Conservation (phyloP, 1,140 invertebrate genomes). For the Formica exsecta region DNA sequence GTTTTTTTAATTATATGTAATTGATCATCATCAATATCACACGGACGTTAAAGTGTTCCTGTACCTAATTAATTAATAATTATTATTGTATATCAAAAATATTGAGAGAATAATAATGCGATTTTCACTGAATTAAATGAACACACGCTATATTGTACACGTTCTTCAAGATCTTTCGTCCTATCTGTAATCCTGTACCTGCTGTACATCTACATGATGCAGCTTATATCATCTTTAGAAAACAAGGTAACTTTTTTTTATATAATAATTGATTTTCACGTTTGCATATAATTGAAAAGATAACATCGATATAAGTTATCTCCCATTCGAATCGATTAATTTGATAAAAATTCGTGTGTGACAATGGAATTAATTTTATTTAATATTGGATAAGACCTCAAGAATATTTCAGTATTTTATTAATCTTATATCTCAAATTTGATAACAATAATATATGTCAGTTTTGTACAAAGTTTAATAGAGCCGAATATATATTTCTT, state of each 20-base stretch:
- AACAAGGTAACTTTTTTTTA: neutral
- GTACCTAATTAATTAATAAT: conserved; percentile 84
- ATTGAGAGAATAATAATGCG: conserved; percentile 84
- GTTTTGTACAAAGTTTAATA: neutral
- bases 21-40: conserved; percentile 81
- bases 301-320: no score
- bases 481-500: neutral
- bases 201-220: neutral
- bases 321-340: neutral
- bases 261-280: no score
- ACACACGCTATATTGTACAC: conserved; percentile 1
- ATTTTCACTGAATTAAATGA: conserved; percentile 83
- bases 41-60: conserved; percentile 85
- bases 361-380: neutral
- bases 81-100: conserved; percentile 85
- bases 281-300: no score
- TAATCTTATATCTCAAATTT: neutral
- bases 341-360: neutral
- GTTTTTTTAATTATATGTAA: conserved; percentile 72
- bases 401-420: conserved; percentile 9
- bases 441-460: neutral
- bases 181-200: neutral
- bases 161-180: neutral
- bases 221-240: neutral
- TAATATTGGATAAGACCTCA: neutral